Percentiles rank a stretch among this genome's conserved stretches.
Evolutionary conservation across 2,113 vertebrate genomes (phyloP).

Genomic region (Aegotheles bennettii): DNA sequence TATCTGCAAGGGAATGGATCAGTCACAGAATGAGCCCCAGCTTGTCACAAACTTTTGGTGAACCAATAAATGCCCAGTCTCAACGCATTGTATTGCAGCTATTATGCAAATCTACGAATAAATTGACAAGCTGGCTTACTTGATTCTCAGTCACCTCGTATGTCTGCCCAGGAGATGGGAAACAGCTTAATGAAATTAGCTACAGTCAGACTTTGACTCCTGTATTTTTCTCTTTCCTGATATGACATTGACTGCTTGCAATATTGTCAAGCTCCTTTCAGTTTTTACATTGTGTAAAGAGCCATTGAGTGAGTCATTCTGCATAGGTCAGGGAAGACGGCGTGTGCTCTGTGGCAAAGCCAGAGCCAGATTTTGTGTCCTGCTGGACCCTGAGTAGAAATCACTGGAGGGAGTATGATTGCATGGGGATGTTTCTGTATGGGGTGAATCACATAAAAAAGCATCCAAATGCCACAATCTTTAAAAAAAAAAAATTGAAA

Average conservation of each 20-base stretch:
- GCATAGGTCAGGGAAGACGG: neutral
- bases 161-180: neutral
- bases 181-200: neutral
- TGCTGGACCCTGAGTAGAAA: neutral
- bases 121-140: neutral
- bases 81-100: neutral
- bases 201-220: neutral
- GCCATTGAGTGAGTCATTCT: neutral
- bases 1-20: neutral
- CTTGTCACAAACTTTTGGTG: conserved; percentile 19
- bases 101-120: neutral
- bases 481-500: no score
- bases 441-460: neutral
- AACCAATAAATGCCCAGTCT: neutral
- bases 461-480: neutral
- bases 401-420: neutral
- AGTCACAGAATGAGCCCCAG: neutral
- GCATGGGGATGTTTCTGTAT: neutral
- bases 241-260: neutral
- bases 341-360: neutral
- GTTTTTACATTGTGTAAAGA: neutral
- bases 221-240: neutral
- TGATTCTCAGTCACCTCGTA: neutral
- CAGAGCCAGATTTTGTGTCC: neutral
- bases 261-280: neutral